Base-by-base conservation (phyloP, 2,797 vertebrate species). In the Darevskia nairensis region DNA sequence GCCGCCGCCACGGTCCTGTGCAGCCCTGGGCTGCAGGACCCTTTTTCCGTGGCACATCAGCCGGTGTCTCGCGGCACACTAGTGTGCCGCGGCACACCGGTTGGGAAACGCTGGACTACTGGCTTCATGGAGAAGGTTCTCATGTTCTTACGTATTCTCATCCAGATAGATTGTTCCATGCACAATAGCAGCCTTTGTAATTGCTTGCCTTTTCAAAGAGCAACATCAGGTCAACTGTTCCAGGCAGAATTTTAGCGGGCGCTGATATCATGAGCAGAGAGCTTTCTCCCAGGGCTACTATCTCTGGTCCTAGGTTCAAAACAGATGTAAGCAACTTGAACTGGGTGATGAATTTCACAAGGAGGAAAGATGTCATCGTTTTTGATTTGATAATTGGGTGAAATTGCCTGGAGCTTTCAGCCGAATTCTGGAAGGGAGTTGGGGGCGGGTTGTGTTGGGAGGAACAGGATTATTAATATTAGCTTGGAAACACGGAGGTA, bases 341-440 rank as follows among this genome's bases (percentile, higher is more conserved):
- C n/a, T 7, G 76, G 86, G 64, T 78, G 21, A 82, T 85, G 35
- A 89, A 92, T 93, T 93, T 94, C 93, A 92, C n/a, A 59, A 91
- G 89, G 87, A 66, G 79, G 79, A 79, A 91, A 82, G 88, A 71
- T 86, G 86, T 87, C 71, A 87, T 11, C 50, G 17, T 91, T 29
- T 72, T 46, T 89, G 80, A 86, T 91, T 89, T 90, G 90, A 79
- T 92, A 81, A 46, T 35, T 90, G 80, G 72, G 19, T 81, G 90
- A 91, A 92, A 92, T 80, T 92, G 82, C 90, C 82, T 90, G 86
- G 64, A 13, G 64, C 91, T 89, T 90, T 90, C 91, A 89, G 87
- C 64, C 88, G 84, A 93, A 91, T 94, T 86, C 86, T 93, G 74
- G 81, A 90, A 82, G 9, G 25, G 11, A 27, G 29, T 35, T 6